Evolutionary conservation across 2,888 invertebrate species (phyloP), one percentile per base, ranked within the genome.

Genomic region (Dynastes hyllus): DNA sequence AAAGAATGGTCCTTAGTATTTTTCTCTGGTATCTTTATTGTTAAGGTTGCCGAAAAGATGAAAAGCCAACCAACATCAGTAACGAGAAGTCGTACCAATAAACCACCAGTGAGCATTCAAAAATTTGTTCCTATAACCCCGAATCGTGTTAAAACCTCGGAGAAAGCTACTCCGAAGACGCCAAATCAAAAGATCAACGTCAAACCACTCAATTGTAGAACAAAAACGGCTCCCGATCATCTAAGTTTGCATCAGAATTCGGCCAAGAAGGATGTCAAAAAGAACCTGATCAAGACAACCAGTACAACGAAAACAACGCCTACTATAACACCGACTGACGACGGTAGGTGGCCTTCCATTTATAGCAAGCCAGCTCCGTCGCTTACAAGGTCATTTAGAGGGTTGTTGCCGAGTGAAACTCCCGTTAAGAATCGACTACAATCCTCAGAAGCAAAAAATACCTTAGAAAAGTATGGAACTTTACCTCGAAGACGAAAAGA

Each of bases 401-500:
- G 90, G 80, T 81, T 89, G 29, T 67, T 84, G 1, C 87, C 88
- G 0, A 86, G 88, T 76, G 88, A 82, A 27, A 22, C 69, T 2
- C 29, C 73, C 11, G 51, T 88, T 9, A 78, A 75, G 53, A 63
- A 29, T 40, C 51, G 73, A 27, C 13, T 71, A 32, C 71, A 76
- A 82, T 81, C 85, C 16, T 82, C 85, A 8, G 90, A 90, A 78
- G 84, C 84, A 65, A 88, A 90, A 77, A 88, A 91, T 22, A 88
- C 93, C 0, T 90, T 93, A 11, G 95, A 95, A 85, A 93, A 94
- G 83, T 95, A 94, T 84, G 95, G 94, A 8, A 96, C 96, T 0
- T 87, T 96, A 61, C 96, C 96, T 0, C 91, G 96, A 55, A 91
- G 95, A 77, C 91, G 93, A 81, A 93, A 93, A 83, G 94, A 94